Base-by-base conservation (phyloP, 64 coral and sea anemone genomes). In the Dendronephthya gigantea region DNA sequence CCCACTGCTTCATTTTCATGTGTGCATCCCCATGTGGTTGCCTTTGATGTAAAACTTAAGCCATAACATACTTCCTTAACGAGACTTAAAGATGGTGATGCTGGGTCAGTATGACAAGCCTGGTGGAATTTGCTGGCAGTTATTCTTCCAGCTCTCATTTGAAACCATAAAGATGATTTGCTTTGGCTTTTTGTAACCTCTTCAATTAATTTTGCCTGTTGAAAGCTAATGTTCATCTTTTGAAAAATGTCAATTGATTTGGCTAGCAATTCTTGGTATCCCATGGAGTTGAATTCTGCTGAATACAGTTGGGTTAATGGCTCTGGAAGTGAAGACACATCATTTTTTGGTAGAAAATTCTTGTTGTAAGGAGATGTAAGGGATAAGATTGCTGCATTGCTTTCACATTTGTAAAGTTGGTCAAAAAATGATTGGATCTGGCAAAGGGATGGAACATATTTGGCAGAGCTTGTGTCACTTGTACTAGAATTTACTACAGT, bases 391-490 rank as follows among this genome's bases (percentile, higher is more conserved):
- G 68, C 69, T 45, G 86, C 43, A 29, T 88, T 82, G 25, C 6
- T 62, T 12, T 37, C 35, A 88, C 29, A 62, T 2, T 41, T 35
- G 16, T 68, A 40, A 13, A 88, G 35, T 22, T 88, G 40, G n/a
- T 88, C 82, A 48, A 81, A 88, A 82, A 88, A 50, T 88, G 55
- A 27, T 86, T n/a, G n/a, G n/a, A n/a, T n/a, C n/a, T n/a, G n/a
- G n/a, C n/a, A n/a, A n/a, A n/a, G n/a, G n/a, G n/a, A n/a, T n/a
- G n/a, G n/a, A n/a, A n/a, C n/a, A n/a, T n/a, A n/a, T n/a, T n/a
- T n/a, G n/a, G n/a, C n/a, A n/a, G n/a, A n/a, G n/a, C n/a, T n/a
- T n/a, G n/a, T n/a, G n/a, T n/a, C n/a, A n/a, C n/a, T n/a, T n/a
- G n/a, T n/a, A n/a, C n/a, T n/a, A n/a, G n/a, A n/a, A n/a, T n/a